Percentiles rank a stretch among this genome's conserved stretches.
Evolutionary conservation across 2,888 invertebrate species (phyloP).

Genomic region (Cryptosula pallasiana): DNA sequence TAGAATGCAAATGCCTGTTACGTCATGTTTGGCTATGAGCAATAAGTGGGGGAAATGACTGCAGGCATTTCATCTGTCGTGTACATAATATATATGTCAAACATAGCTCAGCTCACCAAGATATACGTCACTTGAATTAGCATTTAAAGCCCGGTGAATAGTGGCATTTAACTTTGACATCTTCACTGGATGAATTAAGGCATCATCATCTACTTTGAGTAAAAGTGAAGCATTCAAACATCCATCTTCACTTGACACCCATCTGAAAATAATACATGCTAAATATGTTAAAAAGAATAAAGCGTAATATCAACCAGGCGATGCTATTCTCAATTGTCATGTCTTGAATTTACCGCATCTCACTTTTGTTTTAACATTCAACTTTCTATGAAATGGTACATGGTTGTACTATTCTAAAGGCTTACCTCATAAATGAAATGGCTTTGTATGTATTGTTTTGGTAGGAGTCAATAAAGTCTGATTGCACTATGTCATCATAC

Average conservation of each 20-base stretch:
- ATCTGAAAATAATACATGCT: neutral
- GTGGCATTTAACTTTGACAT: neutral
- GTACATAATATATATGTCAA: neutral
- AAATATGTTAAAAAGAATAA: neutral
- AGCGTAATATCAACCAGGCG: too few species aligned
- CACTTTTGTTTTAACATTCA: too few species aligned
- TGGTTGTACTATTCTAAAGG: neutral
- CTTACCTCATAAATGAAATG: conserved; percentile 18
- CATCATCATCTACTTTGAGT: conserved; percentile 15
- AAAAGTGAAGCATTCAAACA: conserved; percentile 10
- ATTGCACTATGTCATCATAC: conserved; percentile 13
- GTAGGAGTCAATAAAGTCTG: conserved; percentile 10
- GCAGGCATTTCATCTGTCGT: neutral
- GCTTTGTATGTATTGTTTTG: conserved; percentile 17
- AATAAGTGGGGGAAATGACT: neutral
- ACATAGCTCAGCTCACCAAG: neutral
- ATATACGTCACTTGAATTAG: neutral
- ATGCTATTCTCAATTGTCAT: too few species aligned
- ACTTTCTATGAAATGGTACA: too few species aligned
- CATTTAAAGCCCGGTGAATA: neutral
- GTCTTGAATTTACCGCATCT: too few species aligned
- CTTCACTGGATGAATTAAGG: neutral
- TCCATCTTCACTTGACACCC: neutral
- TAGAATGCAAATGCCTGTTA: neutral
- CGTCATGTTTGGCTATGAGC: neutral